Evolutionary conservation across 2,888 invertebrate genomes (phyloP).

Genomic region (Rhagonycha fulva): DNA sequence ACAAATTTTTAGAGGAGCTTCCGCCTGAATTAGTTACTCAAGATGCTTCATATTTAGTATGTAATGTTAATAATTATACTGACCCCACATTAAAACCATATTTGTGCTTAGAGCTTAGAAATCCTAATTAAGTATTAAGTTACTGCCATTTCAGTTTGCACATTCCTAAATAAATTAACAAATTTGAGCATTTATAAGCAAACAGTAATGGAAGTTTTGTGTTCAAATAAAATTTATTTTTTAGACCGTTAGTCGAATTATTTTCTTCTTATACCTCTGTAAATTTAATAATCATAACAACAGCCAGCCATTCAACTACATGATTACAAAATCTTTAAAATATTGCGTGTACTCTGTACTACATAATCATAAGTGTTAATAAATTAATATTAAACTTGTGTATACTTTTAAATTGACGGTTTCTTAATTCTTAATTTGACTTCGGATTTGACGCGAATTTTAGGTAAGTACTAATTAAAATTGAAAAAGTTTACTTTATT

Average conservation of each 20-base stretch:
- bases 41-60: not conserved
- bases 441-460: no score
- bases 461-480: no score
- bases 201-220: slow-evolving; percentile 2
- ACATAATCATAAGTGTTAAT: no score
- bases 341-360: no score
- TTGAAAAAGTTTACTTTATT: no score
- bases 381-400: no score
- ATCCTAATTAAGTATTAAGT: not conserved
- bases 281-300: no score
- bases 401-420: no score
- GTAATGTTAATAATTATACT: not conserved
- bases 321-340: no score
- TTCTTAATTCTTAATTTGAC: no score
- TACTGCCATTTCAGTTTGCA: not conserved
- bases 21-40: not conserved
- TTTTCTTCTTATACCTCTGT: not conserved
- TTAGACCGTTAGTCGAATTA: not conserved
- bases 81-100: not conserved
- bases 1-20: not conserved
- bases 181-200: slow-evolving; percentile 8
- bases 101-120: not conserved
- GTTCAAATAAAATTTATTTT: slow-evolving; percentile 14
- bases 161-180: slow-evolving; percentile 5
- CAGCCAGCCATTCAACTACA: no score